Conservation (phyloP, 2,888 invertebrate species). For the Tachystola acroxantha region DNA sequence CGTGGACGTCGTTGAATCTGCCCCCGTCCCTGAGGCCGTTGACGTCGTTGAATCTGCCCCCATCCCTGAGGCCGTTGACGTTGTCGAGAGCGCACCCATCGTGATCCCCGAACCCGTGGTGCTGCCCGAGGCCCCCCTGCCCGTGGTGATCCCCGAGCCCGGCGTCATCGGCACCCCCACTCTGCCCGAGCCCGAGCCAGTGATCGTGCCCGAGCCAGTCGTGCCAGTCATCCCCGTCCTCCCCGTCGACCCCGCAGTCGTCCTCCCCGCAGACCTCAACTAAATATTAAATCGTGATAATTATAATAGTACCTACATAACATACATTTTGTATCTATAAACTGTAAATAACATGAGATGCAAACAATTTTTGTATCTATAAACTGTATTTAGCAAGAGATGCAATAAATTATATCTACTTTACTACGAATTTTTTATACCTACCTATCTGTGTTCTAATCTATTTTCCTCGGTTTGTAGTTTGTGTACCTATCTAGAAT, state of each 20-base stretch:
- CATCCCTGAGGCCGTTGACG: background rate
- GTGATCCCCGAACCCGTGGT: conserved; percentile 8
- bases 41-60: conserved; percentile 9
- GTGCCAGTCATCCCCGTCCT: background rate
- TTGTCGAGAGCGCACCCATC: too few relatives aligned
- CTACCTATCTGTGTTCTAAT: too few relatives aligned
- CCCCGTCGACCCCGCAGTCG: conserved; percentile 12
- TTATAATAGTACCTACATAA: conserved; percentile 8
- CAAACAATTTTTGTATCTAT: conserved; percentile 10
- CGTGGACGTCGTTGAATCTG: conserved; percentile 5
- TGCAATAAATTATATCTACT: too few relatives aligned
- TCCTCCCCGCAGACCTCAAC: conserved; percentile 35
- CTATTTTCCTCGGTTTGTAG: too few relatives aligned
- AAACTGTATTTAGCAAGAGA: too few relatives aligned
- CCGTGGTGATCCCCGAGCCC: conserved; percentile 8
- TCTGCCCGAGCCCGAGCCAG: conserved; percentile 11
- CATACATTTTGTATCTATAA: conserved; percentile 5
- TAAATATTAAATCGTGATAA: conserved; percentile 18
- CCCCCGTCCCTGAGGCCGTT: conserved; percentile 17
- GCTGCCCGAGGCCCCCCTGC: conserved; percentile 2
- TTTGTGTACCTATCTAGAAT: too few relatives aligned
- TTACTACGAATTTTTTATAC: too few relatives aligned
- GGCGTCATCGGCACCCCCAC: conserved; percentile 11
- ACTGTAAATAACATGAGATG: conserved; percentile 7
- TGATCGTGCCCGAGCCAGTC: conserved; percentile 12